A percentile compares a stretch with the other conserved stretches of the same genome.
Evolutionary conservation across 1,140 invertebrate genomes (phyloP).

Genomic region (Cydia strobilella): DNA sequence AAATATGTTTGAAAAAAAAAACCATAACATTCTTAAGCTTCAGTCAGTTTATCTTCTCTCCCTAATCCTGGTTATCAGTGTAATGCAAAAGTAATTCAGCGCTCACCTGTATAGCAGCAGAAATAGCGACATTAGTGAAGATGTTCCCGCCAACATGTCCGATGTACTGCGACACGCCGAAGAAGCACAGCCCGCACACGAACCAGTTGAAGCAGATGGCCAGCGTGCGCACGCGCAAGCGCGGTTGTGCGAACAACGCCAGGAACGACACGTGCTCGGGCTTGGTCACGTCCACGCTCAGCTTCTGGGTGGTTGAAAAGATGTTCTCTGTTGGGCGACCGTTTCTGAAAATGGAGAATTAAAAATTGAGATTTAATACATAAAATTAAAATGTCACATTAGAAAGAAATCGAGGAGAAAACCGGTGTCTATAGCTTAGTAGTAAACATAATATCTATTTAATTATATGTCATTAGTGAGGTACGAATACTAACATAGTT

Average conservation of each 20-base stretch:
- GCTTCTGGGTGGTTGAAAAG: constrained; percentile 66
- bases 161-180: constrained; percentile 88
- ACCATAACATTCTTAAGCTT: too few species aligned
- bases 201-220: constrained; percentile 87
- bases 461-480: too few species aligned
- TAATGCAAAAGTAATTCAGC: not conserved
- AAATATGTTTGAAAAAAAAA: too few species aligned
- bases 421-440: too few species aligned
- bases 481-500: too few species aligned
- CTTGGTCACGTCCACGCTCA: constrained; percentile 49
- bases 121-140: constrained; percentile 86
- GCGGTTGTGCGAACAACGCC: constrained; percentile 87
- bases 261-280: constrained; percentile 81
- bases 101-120: constrained; percentile 83
- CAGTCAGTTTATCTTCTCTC: too few species aligned
- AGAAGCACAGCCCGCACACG: constrained; percentile 87
- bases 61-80: too few species aligned
- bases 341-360: constrained; percentile 65
- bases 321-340: constrained; percentile 80
- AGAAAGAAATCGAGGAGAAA: not conserved
- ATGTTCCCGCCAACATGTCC: constrained; percentile 86
- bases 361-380: constrained; percentile 19
- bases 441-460: too few species aligned
- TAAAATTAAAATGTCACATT: constrained; percentile 9
- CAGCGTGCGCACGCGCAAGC: constrained; percentile 87